Percentiles rank a stretch among this genome's conserved stretches.
phyloP scores from a whole-genome alignment of 2,113 vertebrate genomes.

The Peucedramus taeniatus region DNA sequence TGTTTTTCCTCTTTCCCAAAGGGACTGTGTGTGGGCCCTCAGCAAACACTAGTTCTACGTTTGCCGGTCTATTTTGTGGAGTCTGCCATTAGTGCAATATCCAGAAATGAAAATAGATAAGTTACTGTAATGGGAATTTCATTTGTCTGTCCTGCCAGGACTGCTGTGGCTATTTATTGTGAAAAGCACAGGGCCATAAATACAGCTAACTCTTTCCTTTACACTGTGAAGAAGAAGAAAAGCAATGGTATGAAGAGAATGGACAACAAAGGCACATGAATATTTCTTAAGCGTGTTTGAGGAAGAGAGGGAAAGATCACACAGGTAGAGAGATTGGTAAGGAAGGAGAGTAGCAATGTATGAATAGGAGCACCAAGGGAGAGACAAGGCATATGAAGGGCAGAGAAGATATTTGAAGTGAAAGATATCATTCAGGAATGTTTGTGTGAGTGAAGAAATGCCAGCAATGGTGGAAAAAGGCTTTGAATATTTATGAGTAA shows the following conservation, averaged over 20 bases:
- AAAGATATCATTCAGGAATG: neutral
- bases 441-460: neutral
- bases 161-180: neutral
- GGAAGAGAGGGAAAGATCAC: neutral
- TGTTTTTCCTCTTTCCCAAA: neutral
- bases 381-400: neutral
- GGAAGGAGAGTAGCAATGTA: neutral
- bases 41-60: neutral
- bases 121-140: neutral
- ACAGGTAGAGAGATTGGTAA: neutral
- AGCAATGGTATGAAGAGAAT: neutral
- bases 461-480: neutral
- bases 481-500: conserved; percentile 32
- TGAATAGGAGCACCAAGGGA: neutral
- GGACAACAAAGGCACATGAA: neutral
- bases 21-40: neutral
- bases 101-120: neutral
- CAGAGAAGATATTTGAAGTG: neutral
- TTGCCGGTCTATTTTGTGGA: neutral
- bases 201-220: neutral
- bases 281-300: neutral
- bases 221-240: neutral
- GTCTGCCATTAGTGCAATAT: neutral
- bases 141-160: neutral
- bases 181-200: neutral